Evolutionary conservation across 2,113 vertebrate species (phyloP).

Genomic region (Maylandia zebra): DNA sequence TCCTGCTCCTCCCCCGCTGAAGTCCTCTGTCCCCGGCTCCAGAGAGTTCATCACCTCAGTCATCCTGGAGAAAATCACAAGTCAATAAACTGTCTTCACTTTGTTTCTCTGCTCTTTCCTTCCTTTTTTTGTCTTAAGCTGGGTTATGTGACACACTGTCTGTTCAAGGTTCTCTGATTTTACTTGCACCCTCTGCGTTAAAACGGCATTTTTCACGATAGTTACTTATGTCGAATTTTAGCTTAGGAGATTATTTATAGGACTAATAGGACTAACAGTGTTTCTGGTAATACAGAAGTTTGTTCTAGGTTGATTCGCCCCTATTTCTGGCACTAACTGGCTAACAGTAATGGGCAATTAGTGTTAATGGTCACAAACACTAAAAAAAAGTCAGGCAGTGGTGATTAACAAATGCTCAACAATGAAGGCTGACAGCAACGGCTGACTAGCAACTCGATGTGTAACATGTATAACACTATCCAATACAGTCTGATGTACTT

Average conservation of each 20-base stretch:
- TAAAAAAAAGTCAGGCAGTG: neutral
- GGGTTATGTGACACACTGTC: neutral
- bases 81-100: neutral
- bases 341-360: neutral
- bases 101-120: neutral
- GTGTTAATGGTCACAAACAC: neutral
- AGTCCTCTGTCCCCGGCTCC: conserved; percentile 80
- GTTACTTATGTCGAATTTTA: neutral
- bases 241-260: neutral
- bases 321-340: neutral
- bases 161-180: neutral
- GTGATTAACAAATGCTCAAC: neutral
- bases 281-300: neutral
- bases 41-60: conserved; percentile 84
- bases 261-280: neutral
- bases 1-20: conserved; percentile 63
- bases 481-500: neutral
- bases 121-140: neutral
- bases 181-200: fast-evolving
- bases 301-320: neutral
- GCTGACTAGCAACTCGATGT: neutral
- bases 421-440: neutral
- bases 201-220: neutral
- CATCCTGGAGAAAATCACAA: conserved; percentile 70
- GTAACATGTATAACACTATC: neutral